phyloP scores from a whole-genome alignment of 2,113 vertebrate species.

The Tonatia bakeri region DNA sequence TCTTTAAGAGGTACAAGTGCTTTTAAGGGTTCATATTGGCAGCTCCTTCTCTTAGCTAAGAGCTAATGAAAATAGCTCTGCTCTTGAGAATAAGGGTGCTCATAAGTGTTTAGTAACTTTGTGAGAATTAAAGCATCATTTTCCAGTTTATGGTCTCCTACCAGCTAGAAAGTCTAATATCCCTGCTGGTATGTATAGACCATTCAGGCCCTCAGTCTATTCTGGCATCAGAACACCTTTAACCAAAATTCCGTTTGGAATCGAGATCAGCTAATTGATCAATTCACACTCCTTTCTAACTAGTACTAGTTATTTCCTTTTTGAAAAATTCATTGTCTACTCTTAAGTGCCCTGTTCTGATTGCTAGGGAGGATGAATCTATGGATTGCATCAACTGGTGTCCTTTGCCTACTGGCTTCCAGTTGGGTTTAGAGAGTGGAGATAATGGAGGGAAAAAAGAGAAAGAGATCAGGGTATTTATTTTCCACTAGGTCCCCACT shows the following conservation, averaged over 20 bases:
- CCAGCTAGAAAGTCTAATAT: neutral
- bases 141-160: neutral
- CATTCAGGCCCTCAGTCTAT: neutral
- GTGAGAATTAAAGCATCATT: neutral
- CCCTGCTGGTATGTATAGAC: neutral
- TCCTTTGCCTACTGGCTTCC: neutral
- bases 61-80: neutral
- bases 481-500: neutral
- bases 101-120: neutral
- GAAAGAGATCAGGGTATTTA: neutral
- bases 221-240: neutral
- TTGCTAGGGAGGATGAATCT: neutral
- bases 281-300: neutral
- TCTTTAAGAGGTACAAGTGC: neutral
- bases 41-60: constrained; percentile 18
- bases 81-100: neutral
- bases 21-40: neutral
- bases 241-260: neutral
- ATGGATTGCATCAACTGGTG: neutral
- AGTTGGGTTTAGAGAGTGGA: neutral
- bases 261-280: neutral
- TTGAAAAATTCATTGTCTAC: neutral
- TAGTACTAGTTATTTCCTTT: neutral
- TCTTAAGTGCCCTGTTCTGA: neutral
- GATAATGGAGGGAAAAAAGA: neutral